These are phyloP conservation scores for Cosmopolites sordidus DNA, from an alignment of 2,888 invertebrate genomes.

Conservation along the genomic window DNA sequence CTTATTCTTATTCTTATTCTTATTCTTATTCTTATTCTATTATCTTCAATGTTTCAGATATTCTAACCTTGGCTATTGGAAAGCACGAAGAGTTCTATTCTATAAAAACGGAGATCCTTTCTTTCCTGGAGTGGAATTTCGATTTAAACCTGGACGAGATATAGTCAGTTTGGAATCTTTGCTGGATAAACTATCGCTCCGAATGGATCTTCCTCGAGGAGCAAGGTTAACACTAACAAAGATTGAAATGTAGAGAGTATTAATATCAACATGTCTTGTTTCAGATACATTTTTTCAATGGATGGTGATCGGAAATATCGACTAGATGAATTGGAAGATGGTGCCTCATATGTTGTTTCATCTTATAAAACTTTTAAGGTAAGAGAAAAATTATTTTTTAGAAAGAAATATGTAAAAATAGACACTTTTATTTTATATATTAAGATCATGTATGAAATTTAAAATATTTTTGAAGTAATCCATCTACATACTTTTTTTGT, in stretches of 20 bases:
- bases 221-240: constrained; percentile 48
- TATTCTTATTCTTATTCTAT: too few relatives aligned
- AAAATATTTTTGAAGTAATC: too few relatives aligned
- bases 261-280: not conserved
- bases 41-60: constrained; percentile 37
- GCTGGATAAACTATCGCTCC: constrained; percentile 79
- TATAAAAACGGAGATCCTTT: constrained; percentile 93
- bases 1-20: too few relatives aligned
- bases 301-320: constrained; percentile 82
- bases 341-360: constrained; percentile 89
- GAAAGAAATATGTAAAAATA: too few relatives aligned
- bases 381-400: too few relatives aligned
- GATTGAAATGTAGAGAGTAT: too few relatives aligned
- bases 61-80: constrained; percentile 74
- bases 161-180: constrained; percentile 81
- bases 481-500: too few relatives aligned
- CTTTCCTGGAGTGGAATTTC: constrained; percentile 81
- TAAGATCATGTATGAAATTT: too few relatives aligned
- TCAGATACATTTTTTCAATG: constrained; percentile 83
- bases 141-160: constrained; percentile 84
- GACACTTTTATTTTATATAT: too few relatives aligned
- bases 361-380: constrained; percentile 90
- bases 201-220: constrained; percentile 82
- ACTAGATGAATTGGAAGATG: constrained; percentile 83
- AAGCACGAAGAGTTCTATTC: constrained; percentile 80